Conservation (phyloP, 1,140 invertebrate species). For the Araneus ventricosus region DNA sequence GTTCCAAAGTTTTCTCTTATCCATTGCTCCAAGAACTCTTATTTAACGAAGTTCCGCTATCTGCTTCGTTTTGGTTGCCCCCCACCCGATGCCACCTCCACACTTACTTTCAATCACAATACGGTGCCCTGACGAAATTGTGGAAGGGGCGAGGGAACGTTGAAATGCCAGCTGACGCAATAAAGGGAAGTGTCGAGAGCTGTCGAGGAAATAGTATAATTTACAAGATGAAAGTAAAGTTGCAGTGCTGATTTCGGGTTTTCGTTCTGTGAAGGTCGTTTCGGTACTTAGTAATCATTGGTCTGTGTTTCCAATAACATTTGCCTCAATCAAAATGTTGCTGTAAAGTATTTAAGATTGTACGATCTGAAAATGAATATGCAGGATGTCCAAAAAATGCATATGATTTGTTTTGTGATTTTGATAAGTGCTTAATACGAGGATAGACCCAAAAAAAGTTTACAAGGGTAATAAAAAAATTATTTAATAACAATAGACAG, state of each 20-base stretch:
- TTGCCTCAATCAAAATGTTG: no score
- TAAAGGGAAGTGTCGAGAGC: neutral
- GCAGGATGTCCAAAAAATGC: neutral
- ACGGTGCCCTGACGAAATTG: neutral
- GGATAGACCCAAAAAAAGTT: no score
- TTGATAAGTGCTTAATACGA: no score
- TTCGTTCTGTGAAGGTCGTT: neutral
- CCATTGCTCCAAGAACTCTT: constrained; percentile 1
- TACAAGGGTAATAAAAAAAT: no score
- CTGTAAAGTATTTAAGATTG: no score
- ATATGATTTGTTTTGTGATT: no score
- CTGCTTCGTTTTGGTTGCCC: neutral
- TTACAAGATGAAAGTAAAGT: neutral
- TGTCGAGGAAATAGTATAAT: neutral
- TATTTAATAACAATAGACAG: no score
- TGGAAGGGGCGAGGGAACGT: neutral
- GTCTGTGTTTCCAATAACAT: no score
- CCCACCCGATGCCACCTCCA: neutral
- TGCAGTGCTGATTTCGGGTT: neutral
- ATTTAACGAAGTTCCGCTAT: constrained; percentile 9
- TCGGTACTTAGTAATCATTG: no score
- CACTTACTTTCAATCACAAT: constrained; percentile 10
- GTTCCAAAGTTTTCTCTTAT: constrained; percentile 29
- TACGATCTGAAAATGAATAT: no score
- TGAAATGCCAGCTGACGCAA: neutral